Conservation (phyloP, 2,113 vertebrate species). For the Propithecus coquereli region DNA sequence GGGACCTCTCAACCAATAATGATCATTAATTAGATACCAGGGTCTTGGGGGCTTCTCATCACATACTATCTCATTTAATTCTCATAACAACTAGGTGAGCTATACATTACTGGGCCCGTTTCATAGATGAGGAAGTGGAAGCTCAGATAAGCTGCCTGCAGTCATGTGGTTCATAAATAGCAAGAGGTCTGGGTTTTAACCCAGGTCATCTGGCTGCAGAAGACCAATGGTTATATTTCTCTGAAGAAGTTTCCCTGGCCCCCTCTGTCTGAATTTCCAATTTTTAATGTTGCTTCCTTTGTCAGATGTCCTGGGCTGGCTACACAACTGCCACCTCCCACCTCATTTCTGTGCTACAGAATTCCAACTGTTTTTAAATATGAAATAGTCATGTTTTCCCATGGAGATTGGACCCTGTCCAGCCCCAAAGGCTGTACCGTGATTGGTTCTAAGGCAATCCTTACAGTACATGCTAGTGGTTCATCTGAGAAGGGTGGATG, state of each 20-base stretch:
- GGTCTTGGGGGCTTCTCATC: not conserved
- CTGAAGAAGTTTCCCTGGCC: not conserved
- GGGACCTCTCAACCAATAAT: not conserved
- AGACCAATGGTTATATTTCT: not conserved
- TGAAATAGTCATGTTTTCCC: not conserved
- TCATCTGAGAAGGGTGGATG: not conserved
- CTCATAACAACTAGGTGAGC: not conserved
- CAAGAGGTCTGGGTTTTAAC: not conserved
- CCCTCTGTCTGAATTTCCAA: not conserved
- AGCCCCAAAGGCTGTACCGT: not conserved
- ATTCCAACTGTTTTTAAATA: not conserved
- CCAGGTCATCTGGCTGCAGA: not conserved
- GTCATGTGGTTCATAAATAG: not conserved
- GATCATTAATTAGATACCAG: not conserved
- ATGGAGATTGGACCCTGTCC: not conserved
- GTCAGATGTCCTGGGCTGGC: not conserved
- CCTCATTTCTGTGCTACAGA: not conserved
- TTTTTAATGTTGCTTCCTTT: not conserved
- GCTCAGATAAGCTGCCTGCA: not conserved
- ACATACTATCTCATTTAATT: not conserved
- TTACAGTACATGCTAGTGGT: not conserved
- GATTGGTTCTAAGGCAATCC: not conserved
- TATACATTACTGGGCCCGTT: not conserved
- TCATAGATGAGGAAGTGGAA: not conserved
- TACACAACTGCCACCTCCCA: not conserved